Conservation (phyloP, 2,797 vertebrate species). For the Cossypha polioptera region DNA sequence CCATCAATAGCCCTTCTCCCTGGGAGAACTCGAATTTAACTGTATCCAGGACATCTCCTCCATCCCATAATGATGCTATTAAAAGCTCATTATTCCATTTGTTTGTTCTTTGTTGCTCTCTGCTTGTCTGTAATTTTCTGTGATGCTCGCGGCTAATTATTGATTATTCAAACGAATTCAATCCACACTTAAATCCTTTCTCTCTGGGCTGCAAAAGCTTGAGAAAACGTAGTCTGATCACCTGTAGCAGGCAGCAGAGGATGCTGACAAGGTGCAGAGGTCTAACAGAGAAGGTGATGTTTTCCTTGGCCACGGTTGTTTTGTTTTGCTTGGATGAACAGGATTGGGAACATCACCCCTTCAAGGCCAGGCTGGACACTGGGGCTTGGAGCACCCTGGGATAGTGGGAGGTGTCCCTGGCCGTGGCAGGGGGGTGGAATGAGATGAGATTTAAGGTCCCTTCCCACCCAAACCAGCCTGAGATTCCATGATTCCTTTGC, state of each 20-base stretch:
- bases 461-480: neutral
- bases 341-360: neutral
- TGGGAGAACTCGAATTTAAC: neutral
- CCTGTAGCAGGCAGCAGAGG: neutral
- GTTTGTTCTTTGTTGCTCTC: neutral
- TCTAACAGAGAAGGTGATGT: neutral
- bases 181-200: neutral
- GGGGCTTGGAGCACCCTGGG: neutral
- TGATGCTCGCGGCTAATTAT: neutral
- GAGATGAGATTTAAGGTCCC: neutral
- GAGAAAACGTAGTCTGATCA: too few species aligned
- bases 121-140: neutral
- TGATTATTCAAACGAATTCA: neutral
- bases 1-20: neutral
- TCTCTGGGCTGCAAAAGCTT: neutral
- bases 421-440: fast-evolving
- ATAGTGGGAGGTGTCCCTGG: neutral
- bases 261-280: neutral
- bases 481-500: neutral
- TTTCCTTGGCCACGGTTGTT: neutral
- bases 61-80: neutral
- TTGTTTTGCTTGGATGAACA: neutral
- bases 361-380: neutral
- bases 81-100: neutral
- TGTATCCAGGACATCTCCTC: neutral